Conservation (phyloP, 1,140 invertebrate genomes). For the Drosophila parvula region DNA sequence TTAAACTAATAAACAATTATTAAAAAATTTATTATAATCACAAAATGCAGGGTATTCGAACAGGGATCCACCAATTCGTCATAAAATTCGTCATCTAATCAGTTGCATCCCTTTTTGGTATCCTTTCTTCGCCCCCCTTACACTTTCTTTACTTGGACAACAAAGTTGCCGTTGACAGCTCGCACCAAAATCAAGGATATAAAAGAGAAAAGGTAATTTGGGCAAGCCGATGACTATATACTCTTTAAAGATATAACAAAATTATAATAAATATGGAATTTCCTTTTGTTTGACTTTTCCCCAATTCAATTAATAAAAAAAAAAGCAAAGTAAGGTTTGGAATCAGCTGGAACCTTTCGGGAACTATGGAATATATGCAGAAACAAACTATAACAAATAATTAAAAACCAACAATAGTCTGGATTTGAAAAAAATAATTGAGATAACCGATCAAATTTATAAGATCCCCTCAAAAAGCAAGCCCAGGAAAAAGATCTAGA, state of each 20-base stretch:
- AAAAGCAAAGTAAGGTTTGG: too few relatives aligned
- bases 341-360: too few relatives aligned
- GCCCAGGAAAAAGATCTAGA: neutral
- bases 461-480: too few relatives aligned
- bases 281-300: neutral
- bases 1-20: too few relatives aligned
- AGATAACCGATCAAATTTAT: too few relatives aligned
- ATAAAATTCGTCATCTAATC: slow-evolving; percentile 23
- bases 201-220: neutral
- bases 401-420: too few relatives aligned
- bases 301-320: neutral
- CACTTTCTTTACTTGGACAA: slow-evolving; percentile 28
- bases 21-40: neutral
- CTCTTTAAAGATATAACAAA: neutral
- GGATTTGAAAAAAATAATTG: too few relatives aligned
- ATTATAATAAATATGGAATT: neutral
- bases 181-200: slow-evolving; percentile 27
- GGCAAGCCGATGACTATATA: neutral
- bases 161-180: slow-evolving; percentile 77
- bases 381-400: too few relatives aligned
- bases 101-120: slow-evolving; percentile 8
- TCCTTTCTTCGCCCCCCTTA: neutral
- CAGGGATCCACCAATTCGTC: neutral
- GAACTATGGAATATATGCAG: too few relatives aligned
- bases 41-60: neutral